Evolutionary conservation across 1,140 invertebrate genomes (phyloP).

Genomic region (Drosophila nannoptera): DNA sequence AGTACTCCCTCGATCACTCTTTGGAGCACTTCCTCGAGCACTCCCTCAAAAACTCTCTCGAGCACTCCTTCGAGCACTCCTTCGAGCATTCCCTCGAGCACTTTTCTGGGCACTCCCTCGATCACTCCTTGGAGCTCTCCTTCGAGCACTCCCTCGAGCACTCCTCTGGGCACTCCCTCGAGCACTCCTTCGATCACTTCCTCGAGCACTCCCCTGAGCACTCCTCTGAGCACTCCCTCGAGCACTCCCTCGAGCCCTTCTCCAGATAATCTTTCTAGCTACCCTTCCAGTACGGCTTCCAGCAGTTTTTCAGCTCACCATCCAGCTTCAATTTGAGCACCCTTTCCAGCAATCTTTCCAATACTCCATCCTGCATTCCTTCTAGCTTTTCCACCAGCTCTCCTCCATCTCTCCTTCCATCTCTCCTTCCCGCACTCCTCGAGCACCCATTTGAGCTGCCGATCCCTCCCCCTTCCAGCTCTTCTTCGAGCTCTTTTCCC

Average conservation of each 20-base stretch:
- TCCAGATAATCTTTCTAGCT: not conserved
- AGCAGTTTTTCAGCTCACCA: too few relatives aligned
- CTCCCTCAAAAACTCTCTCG: too few relatives aligned
- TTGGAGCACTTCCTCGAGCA: not conserved
- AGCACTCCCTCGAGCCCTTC: too few relatives aligned
- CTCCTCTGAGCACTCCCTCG: too few relatives aligned
- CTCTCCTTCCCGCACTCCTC: not conserved
- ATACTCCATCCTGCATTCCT: not conserved
- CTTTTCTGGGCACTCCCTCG: too few relatives aligned
- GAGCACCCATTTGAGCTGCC: not conserved
- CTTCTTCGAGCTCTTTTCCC: not conserved
- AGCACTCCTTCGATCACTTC: too few relatives aligned
- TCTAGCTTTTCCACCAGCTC: not conserved
- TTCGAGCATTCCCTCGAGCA: not conserved
- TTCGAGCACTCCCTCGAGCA: too few relatives aligned
- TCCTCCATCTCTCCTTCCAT: not conserved
- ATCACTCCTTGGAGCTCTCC: too few relatives aligned
- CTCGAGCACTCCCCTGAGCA: too few relatives aligned
- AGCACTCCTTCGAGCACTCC: not conserved
- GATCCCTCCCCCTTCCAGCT: not conserved
- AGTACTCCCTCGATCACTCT: not conserved
- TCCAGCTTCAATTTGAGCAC: not conserved
- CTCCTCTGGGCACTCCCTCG: too few relatives aligned
- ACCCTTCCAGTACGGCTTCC: too few relatives aligned
- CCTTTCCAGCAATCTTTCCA: not conserved